Conservation (phyloP, 2,113 vertebrate genomes). For the Hirundichthys speculiger region DNA sequence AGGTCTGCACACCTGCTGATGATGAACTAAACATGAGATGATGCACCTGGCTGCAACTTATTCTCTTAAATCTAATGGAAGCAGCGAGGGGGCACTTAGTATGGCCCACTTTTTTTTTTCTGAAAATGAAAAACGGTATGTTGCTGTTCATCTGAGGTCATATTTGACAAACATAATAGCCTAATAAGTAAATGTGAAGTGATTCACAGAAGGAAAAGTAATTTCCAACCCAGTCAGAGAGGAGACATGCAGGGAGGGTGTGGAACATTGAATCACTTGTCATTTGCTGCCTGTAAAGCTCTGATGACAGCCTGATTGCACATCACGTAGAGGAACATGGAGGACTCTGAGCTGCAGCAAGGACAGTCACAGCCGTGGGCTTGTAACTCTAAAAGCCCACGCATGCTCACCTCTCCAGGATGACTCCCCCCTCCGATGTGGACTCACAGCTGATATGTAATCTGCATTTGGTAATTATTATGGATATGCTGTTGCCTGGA, state of each 20-base stretch:
- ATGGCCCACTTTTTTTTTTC: too few relatives aligned
- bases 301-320: conserved; percentile 20
- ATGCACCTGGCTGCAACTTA: too few relatives aligned
- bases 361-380: conserved; percentile 15
- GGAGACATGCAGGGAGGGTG: background rate
- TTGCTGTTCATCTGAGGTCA: too few relatives aligned
- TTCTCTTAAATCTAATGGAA: too few relatives aligned
- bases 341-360: conserved; percentile 24
- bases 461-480: conserved; percentile 3
- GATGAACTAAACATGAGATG: too few relatives aligned
- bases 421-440: background rate
- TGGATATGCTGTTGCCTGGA: conserved; percentile 46
- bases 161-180: too few relatives aligned
- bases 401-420: background rate
- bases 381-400: background rate
- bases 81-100: too few relatives aligned
- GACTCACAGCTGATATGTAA: background rate
- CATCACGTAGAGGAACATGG: background rate
- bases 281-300: background rate
- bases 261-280: background rate
- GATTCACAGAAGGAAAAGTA: background rate
- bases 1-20: too few relatives aligned
- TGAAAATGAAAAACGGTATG: too few relatives aligned
- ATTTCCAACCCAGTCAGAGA: background rate
- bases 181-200: too few relatives aligned